Evolutionary conservation across 2,113 vertebrate species (phyloP).

Genomic region (Neofelis nebulosa): DNA sequence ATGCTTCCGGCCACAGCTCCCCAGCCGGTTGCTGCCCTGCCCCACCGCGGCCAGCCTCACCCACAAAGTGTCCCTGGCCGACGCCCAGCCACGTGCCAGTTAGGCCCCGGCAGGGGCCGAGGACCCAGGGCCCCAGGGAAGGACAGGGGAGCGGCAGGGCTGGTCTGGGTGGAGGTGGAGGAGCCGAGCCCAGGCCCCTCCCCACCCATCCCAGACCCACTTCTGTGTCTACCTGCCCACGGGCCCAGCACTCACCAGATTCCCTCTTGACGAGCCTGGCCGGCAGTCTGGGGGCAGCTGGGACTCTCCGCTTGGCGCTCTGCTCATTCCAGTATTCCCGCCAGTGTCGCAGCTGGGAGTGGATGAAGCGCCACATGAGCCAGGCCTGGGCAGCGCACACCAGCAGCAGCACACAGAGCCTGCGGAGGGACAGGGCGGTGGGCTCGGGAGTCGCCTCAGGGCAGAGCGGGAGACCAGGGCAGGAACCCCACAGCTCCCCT

Average conservation of each 20-base stretch:
- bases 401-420: slow-evolving; percentile 93
- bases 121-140: background rate
- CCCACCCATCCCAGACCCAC: background rate
- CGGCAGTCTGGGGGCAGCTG: slow-evolving; percentile 84
- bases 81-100: slow-evolving; percentile 40
- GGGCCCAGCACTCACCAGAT: slow-evolving; percentile 85
- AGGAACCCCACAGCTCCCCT: background rate
- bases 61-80: background rate
- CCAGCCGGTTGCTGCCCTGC: background rate
- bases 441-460: background rate
- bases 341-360: slow-evolving; percentile 97
- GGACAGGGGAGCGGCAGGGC: background rate
- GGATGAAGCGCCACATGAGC: slow-evolving; percentile 98
- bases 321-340: slow-evolving; percentile 94
- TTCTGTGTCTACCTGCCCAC: accelerated
- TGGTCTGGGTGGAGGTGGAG: background rate
- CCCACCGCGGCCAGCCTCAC: background rate
- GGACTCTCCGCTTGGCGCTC: slow-evolving; percentile 88
- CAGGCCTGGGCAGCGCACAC: slow-evolving; percentile 95
- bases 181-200: background rate
- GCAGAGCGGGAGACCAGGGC: background rate
- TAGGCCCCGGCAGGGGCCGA: background rate
- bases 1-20: slow-evolving; percentile 4
- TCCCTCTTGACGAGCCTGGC: slow-evolving; percentile 91
- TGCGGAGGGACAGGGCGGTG: slow-evolving; percentile 55